phyloP scores from a whole-genome alignment of 2,113 vertebrate genomes.

The Thamnophis sirtalis region DNA sequence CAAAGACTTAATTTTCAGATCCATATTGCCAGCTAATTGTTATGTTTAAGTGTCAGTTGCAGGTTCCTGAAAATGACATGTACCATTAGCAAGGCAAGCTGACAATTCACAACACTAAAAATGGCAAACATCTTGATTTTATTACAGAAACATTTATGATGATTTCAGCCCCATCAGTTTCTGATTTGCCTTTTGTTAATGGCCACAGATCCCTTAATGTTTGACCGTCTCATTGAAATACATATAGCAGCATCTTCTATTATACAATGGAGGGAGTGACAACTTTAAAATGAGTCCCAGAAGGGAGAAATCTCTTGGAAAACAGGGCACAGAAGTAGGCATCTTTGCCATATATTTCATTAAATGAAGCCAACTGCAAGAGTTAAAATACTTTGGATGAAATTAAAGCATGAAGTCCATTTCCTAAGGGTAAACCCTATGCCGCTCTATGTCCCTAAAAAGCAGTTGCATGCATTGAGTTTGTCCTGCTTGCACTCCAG shows the following conservation, averaged over 20 bases:
- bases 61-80: constrained; percentile 3
- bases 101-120: not conserved
- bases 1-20: not conserved
- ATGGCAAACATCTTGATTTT: not conserved
- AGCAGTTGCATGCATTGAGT: not conserved
- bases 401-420: constrained; percentile 8
- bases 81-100: not conserved
- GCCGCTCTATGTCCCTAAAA: not conserved
- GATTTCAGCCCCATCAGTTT: not conserved
- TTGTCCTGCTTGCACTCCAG: not conserved
- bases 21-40: not conserved
- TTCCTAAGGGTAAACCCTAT: not conserved
- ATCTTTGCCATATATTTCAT: not conserved
- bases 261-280: constrained; percentile 2
- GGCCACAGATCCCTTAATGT: not conserved
- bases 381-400: constrained; percentile 12
- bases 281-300: constrained; percentile 14
- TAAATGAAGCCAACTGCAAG: not conserved
- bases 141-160: not conserved
- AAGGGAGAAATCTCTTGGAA: not conserved
- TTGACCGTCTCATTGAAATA: constrained; percentile 7
- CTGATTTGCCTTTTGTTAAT: constrained; percentile 16
- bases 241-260: not conserved
- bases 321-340: not conserved
- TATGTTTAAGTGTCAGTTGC: not conserved